Conservation (phyloP, 2,888 invertebrate genomes). For the Leptinotarsa peninsularis region DNA sequence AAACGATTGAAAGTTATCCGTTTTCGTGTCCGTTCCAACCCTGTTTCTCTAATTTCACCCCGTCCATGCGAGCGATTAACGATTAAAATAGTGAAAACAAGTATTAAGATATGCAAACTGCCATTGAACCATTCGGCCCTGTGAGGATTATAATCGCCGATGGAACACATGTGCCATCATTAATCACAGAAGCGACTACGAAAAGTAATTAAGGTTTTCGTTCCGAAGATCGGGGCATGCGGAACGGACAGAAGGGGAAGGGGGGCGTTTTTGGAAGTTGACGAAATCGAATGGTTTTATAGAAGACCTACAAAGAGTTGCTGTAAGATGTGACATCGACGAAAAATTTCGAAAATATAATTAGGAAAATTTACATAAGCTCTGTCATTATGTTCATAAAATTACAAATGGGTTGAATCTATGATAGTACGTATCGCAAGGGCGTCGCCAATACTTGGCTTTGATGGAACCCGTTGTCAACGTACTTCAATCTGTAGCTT, state of each 20-base stretch:
- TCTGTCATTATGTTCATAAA: too few relatives aligned
- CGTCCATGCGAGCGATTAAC: slow-evolving; percentile 25
- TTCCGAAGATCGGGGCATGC: slow-evolving; percentile 47
- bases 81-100: slow-evolving; percentile 54
- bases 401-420: too few relatives aligned
- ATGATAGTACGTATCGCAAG: too few relatives aligned
- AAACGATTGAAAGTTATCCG: background rate
- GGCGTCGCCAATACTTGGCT: too few relatives aligned
- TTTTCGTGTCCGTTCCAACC: background rate
- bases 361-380: too few relatives aligned
- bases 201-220: slow-evolving; percentile 64
- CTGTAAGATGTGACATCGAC: too few relatives aligned
- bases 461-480: too few relatives aligned
- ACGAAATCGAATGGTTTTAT: too few relatives aligned
- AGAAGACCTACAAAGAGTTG: too few relatives aligned
- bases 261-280: background rate
- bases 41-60: slow-evolving; percentile 24
- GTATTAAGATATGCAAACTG: slow-evolving; percentile 56
- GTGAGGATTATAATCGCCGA: slow-evolving; percentile 54
- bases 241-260: background rate
- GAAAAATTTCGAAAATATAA: too few relatives aligned
- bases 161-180: slow-evolving; percentile 61
- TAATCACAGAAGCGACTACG: slow-evolving; percentile 58
- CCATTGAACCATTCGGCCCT: slow-evolving; percentile 42
- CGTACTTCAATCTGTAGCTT: too few relatives aligned